Evolutionary conservation across 2,797 vertebrate species (phyloP).

Genomic region (Tokudaia muenninki): DNA sequence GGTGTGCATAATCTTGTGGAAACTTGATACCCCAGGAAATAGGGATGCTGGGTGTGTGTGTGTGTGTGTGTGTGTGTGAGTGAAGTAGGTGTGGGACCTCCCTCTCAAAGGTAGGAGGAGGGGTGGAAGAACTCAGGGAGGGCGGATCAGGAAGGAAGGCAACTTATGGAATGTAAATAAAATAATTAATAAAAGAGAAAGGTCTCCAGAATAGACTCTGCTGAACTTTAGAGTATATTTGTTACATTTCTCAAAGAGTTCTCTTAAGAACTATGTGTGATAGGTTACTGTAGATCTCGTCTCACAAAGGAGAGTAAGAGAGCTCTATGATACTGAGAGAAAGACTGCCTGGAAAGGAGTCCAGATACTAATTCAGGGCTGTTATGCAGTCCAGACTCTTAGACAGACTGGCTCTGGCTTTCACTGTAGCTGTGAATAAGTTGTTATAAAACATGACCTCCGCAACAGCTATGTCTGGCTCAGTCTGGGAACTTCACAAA

Average conservation of each 20-base stretch:
- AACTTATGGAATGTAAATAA: background rate
- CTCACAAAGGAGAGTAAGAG: background rate
- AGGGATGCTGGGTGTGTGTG: background rate
- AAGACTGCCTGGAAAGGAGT: background rate
- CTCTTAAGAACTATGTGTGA: background rate
- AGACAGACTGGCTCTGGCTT: slow-evolving; percentile 22
- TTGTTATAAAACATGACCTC: slow-evolving; percentile 51
- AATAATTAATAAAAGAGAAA: background rate
- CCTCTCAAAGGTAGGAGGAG: background rate
- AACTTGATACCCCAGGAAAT: background rate
- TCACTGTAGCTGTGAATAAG: background rate
- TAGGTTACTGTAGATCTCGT: background rate
- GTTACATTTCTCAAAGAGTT: background rate
- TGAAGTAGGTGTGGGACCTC: background rate
- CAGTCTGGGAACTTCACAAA: slow-evolving; percentile 44
- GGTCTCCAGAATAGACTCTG: background rate
- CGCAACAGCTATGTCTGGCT: slow-evolving; percentile 56
- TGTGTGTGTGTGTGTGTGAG: background rate
- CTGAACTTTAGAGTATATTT: background rate
- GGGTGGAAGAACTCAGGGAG: background rate
- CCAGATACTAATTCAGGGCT: background rate
- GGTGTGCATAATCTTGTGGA: background rate
- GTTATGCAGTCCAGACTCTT: background rate
- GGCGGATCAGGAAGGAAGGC: background rate
- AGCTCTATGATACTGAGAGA: background rate